A percentile compares a stretch with the other conserved stretches of the same genome.
Conservation (phyloP, 2,888 invertebrate genomes). For the Cephus pygmeus region DNA sequence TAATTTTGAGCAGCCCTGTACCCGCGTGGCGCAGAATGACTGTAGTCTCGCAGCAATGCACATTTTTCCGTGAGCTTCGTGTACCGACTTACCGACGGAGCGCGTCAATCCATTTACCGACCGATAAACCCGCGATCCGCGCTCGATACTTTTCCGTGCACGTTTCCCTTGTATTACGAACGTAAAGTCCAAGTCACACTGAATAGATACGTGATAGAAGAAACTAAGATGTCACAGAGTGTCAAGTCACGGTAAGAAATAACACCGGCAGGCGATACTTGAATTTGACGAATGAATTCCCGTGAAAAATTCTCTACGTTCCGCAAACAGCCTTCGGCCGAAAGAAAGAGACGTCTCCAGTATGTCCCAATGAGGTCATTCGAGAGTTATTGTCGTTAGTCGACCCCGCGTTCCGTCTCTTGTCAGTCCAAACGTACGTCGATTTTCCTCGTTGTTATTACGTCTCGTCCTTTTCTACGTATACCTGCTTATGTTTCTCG, state of each 20-base stretch:
- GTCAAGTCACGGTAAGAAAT: neutral
- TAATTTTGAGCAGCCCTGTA: no score
- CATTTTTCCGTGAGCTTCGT: neutral
- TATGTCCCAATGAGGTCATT: neutral
- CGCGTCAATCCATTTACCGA: no score
- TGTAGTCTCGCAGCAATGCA: neutral
- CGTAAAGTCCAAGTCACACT: neutral
- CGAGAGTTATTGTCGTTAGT: neutral
- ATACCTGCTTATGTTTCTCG: neutral
- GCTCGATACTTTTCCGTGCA: neutral
- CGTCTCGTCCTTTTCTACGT: neutral
- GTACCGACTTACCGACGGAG: no score
- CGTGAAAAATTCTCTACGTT: neutral
- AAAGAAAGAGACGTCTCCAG: neutral
- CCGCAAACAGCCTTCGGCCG: neutral
- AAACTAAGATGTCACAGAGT: neutral
- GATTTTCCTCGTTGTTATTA: neutral
- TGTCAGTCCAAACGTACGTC: neutral
- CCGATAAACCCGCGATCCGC: neutral
- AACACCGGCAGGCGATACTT: neutral
- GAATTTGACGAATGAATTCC: neutral
- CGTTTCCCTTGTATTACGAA: neutral
- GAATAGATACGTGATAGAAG: neutral
- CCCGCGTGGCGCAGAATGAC: neutral
- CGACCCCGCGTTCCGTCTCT: neutral